Base-by-base conservation (phyloP, 2,888 invertebrate species). In the Latrodectus hesperus region DNA sequence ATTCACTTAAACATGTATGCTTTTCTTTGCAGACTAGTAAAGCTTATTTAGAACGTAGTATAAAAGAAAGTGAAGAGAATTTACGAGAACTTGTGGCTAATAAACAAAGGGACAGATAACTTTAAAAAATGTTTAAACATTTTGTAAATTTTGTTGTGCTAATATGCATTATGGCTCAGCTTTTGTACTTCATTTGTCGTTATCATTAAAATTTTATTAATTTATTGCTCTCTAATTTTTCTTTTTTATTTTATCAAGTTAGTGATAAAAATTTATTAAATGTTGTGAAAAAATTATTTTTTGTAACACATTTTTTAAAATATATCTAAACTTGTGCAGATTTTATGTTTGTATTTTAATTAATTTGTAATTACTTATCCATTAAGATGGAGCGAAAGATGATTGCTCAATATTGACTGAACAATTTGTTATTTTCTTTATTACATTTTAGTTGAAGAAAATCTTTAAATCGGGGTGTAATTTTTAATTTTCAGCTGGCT, bases 51-150 rank as follows among this genome's bases (percentile, higher is more conserved):
- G 96, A 96, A 91, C 94, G 94, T 90, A 96, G 94, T 92, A 93
- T 97, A 89, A 96, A 96, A 92, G 97, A 97, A 91, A 95, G 96
- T 91, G 96, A 96, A 93, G 95, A 96, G 92, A 96, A 96, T 92
- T 94, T 97, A 73, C 93, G 97, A 90, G 97, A 97, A 93, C 94
- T 97, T 94, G 92, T 93, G 6, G 89, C 89, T 10, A 80, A 78
- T 49, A 90, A 89, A 72, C 84, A 89, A 52, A 88, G 70, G 26
- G 89, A 85, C 51, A 82, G 80, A 12, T 89, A 78, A 83, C 16
- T 74, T 22, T 22, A 16, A 3, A 22, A 6, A 16, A 3, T 17
- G 38, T 70, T 0, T 9, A 53, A 49, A 72, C 16, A 16, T 9
- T 77, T 78, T 84, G 53, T 75, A n/a, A 51, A 26, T 53, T 74